Percentiles rank a stretch among this genome's conserved stretches.
Evolutionary conservation across 1,140 invertebrate genomes (phyloP).

Genomic region (Gerris buenoi): DNA sequence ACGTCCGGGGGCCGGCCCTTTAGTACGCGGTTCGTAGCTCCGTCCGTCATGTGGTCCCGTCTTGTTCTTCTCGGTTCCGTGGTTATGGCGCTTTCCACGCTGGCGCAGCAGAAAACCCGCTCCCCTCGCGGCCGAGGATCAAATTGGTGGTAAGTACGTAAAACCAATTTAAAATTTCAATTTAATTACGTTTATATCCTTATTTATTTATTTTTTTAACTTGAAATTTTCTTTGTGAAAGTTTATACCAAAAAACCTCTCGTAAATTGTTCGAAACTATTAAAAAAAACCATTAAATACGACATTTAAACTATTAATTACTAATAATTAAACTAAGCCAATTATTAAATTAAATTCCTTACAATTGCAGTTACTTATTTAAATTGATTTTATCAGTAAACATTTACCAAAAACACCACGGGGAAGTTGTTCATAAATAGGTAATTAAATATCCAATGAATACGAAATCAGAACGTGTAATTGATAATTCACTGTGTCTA

Average conservation of each 20-base stretch:
- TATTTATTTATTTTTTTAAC: no score
- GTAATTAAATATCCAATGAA: no score
- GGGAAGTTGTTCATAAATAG: no score
- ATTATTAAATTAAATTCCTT: background rate
- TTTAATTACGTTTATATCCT: background rate
- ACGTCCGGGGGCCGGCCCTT: no score
- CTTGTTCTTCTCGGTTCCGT: conserved; percentile 15
- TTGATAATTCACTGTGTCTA: no score
- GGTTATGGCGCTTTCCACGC: conserved; percentile 16
- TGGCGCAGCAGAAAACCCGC: conserved; percentile 13
- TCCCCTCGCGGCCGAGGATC: conserved; percentile 22
- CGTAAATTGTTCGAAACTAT: background rate
- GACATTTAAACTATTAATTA: background rate
- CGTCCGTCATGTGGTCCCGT: conserved; percentile 19
- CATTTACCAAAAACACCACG: no score
- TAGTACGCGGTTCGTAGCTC: no score
- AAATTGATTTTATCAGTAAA: no score
- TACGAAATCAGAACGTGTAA: no score
- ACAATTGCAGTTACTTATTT: no score
- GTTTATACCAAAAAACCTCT: background rate
- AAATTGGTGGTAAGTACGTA: conserved; percentile 29
- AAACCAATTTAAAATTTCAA: background rate
- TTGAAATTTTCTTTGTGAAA: no score
- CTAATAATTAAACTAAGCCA: background rate
- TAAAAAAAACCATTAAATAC: background rate